These are phyloP conservation scores for Amyelois transitella DNA, from an alignment of 1,140 invertebrate genomes.

Conservation along the genomic window DNA sequence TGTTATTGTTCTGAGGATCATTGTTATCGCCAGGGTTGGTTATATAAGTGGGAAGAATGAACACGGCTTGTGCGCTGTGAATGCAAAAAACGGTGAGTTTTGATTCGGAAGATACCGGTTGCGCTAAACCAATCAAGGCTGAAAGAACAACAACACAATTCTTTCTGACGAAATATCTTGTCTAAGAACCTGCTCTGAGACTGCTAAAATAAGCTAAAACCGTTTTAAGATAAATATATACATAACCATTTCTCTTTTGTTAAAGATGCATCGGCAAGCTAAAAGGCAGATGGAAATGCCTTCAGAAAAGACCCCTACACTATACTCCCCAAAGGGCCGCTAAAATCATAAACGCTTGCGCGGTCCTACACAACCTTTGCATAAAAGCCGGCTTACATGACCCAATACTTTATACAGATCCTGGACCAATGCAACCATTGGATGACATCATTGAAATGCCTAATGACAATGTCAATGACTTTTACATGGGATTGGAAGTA, in stretches of 20 bases:
- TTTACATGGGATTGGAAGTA: slow-evolving; percentile 36
- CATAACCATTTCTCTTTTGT: neutral
- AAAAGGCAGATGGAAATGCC: slow-evolving; percentile 49
- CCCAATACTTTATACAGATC: slow-evolving; percentile 25
- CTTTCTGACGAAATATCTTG: too few species aligned
- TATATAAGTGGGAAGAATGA: too few species aligned
- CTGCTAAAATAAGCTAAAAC: too few species aligned
- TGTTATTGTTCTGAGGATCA: too few species aligned
- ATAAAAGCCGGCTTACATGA: slow-evolving; percentile 25
- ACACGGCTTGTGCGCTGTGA: too few species aligned
- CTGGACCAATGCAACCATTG: slow-evolving; percentile 16
- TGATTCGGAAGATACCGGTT: too few species aligned
- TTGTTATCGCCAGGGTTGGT: too few species aligned
- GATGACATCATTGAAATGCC: slow-evolving; percentile 34
- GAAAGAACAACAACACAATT: too few species aligned
- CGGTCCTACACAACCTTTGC: slow-evolving; percentile 45
- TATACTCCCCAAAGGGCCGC: slow-evolving; percentile 44
- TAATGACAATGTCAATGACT: slow-evolving; percentile 37
- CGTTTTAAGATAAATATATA: too few species aligned
- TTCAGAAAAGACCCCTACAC: slow-evolving; percentile 41
- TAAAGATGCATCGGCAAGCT: slow-evolving; percentile 38
- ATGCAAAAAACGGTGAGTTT: too few species aligned
- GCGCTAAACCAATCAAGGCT: too few species aligned
- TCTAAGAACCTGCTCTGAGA: too few species aligned
- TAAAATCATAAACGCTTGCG: slow-evolving; percentile 56